Evolutionary conservation across 2,113 vertebrate genomes (phyloP), one percentile per base, ranked within the genome.

Genomic region (Oncorhynchus tshawytscha): DNA sequence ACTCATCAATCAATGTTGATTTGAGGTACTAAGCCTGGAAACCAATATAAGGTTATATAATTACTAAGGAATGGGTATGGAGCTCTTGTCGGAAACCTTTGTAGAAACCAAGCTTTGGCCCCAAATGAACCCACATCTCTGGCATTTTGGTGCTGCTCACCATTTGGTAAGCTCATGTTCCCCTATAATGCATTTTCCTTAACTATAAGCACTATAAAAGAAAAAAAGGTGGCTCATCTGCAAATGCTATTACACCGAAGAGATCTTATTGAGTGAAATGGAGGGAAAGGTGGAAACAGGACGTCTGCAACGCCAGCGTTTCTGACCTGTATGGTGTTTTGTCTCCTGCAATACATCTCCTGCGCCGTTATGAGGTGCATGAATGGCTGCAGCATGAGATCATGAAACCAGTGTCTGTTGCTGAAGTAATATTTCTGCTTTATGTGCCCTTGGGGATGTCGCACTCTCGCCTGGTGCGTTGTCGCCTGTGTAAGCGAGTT

Each of bases 401-500:
- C 81, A 74, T 79, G 71, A 75, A 73, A 48, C 64, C 34, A 9
- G 31, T 70, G 78, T 76, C 74, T 74, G 74, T 65, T 73, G 81
- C 76, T 66, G 72, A 80, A 80, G 75, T 71, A 66, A 54, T 54
- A 54, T 54, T 54, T 54, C 51, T 54, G 51, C 16, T 80, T 80
- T 78, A 76, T 73, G 67, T 59, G n/a, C 76, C 78, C 74, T 84
- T 64, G 11, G 83, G 77, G 83, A 85, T 75, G 83, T 82, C 80
- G 78, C 81, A 76, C 78, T 76, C 54, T 49, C 20, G 69, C 51
- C 78, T 78, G 72, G 80, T 82, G 80, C 76, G 78, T 71, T 80
- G 78, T 54, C 60, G 68, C 71, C 78, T 73, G 78, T 82, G 78
- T 78, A 83, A 83, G 83, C 70, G 54, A 85, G 80, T 78, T 82